Evolutionary conservation across 2,797 vertebrate genomes (phyloP).

Genomic region (Aphelocoma californica): DNA sequence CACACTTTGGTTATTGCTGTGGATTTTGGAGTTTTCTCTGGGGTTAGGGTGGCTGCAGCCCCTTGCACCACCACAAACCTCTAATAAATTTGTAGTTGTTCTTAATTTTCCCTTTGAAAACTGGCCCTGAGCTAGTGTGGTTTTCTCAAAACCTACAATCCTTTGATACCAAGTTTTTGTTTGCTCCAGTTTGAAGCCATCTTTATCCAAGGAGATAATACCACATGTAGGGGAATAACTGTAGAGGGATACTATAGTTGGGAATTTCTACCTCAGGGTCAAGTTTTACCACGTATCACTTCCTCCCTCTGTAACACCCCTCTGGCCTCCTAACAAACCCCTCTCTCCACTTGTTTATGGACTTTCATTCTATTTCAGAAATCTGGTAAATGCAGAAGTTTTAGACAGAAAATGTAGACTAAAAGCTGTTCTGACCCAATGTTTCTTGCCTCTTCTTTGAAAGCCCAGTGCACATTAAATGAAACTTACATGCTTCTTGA

Average conservation of each 20-base stretch:
- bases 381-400: constrained; percentile 57
- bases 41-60: no score
- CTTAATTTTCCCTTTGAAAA: neutral
- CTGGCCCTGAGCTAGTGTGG: neutral
- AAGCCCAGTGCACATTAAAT: constrained; percentile 62
- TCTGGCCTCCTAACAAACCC: neutral
- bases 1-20: no score
- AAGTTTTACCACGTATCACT: neutral
- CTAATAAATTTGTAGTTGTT: neutral
- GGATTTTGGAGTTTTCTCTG: no score
- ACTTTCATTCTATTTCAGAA: constrained; percentile 50
- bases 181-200: neutral
- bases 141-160: neutral
- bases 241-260: neutral
- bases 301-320: neutral
- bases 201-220: neutral
- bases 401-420: constrained; percentile 61
- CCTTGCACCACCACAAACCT: no score
- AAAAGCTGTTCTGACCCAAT: constrained; percentile 48
- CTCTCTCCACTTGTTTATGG: constrained; percentile 8
- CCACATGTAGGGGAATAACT: neutral
- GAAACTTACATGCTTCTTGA: constrained; percentile 46
- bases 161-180: neutral
- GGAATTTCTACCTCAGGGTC: neutral
- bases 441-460: constrained; percentile 40